Base-by-base conservation (phyloP, 37 sponge, comb jelly and placozoan species). In the Geodia barretti region DNA sequence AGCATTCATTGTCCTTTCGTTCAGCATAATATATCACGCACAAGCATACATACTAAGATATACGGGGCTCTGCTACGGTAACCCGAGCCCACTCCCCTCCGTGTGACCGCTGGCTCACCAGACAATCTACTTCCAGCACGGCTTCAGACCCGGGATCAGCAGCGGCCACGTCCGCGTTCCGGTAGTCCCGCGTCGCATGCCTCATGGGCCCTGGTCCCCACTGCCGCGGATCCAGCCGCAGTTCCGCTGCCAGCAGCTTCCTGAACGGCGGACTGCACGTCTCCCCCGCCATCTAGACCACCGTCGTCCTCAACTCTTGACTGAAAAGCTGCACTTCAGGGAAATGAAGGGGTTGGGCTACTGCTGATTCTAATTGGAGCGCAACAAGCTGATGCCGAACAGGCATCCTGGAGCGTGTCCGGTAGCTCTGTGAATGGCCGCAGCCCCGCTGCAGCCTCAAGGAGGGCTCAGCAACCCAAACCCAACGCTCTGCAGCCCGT, bases 211-310 rank as follows among this genome's bases (percentile, higher is more conserved):
- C 34, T 76, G 69, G 71, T 33, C 70, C 88, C 83, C 81, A 82
- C 64, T 88, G 88, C 58, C 78, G 37, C 25, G 67, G 63, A 31
- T 76, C 78, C 25, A 88, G 60, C 77, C 40, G 33, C 21, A 88
- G 77, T 1, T 88, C 88, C 19, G 26, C 30, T 4, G 8, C 20
- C 26, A 81, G 41, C 62, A 81, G 41, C 62, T 71, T 59, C 60
- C 33, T 30, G 75, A 75, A 29, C 5, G 70, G 9, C n/a, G 54
- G 54, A 7, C 54, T 7, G 54, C 11, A 47, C 54, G n/a, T n/a
- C n/a, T n/a, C n/a, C n/a, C n/a, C n/a, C n/a, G n/a, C n/a, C n/a
- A n/a, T n/a, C n/a, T n/a, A n/a, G n/a, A n/a, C n/a, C n/a, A n/a
- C n/a, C n/a, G n/a, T n/a, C 64, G 64, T 28, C 8, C 20, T 19